Base-by-base conservation (phyloP, 2,113 vertebrate genomes). In the pig (Sus scrofa) region DNA sequence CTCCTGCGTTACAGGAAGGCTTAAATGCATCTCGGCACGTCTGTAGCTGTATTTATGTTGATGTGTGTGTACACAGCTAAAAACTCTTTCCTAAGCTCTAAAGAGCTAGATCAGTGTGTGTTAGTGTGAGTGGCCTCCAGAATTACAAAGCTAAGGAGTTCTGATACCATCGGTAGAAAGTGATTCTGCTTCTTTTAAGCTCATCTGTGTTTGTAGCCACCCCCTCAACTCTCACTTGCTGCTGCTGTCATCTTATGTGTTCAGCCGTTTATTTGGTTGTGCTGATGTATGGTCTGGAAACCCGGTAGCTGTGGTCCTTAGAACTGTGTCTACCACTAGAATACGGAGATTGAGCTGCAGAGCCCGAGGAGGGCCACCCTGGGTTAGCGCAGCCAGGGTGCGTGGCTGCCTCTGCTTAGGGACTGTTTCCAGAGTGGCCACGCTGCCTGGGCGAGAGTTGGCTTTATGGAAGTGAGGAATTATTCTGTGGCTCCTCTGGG, bases 291-390 rank as follows among this genome's bases (percentile, higher is more conserved):
- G 7, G 60, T 9, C 15, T 15, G 27, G 77, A 78, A 56, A 54
- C 34, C 30, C 74, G 65, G 14, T 13, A 16, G 6, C 16, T 75
- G 4, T 7, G 52, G 30, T 1, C 22, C 26, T 68, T n/a, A 7
- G 74, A 60, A n/a, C 26, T 34, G 34, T 85, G 34, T 67, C 60
- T 71, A 5, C 6, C 6, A 5, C 0, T 75, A 74, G 9, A 70
- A 5, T 1, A 10, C 65, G 26, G 15, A 3, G 32, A 4, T 4
- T 30, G 10, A 2, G 7, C 34, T 30, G 3, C 19, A 15, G 15
- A 12, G 32, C 19, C 3, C 0, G 1, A 68, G 18, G 26, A 7
- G 0, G 3, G 39, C 18, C 0, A 16, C 27, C 11, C 0, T 1
- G 1, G 56, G 19, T 60, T 32, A 19, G 24, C 19, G 27, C 6